Conservation (phyloP, 2,888 invertebrate species). For the Diarsia mendica region DNA sequence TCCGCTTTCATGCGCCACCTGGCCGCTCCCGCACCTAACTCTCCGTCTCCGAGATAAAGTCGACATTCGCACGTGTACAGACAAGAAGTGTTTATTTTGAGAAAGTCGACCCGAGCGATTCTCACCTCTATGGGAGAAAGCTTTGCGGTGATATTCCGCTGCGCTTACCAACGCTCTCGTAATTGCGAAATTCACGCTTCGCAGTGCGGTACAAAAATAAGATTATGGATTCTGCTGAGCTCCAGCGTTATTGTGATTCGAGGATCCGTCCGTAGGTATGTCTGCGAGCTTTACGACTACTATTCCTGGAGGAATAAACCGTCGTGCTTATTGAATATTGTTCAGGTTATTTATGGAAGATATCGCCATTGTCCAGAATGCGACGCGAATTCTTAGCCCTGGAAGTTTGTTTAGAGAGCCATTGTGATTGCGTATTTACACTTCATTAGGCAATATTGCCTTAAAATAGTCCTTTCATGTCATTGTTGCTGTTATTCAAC, state of each 20-base stretch:
- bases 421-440: slow-evolving; percentile 55
- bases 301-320: slow-evolving; percentile 90
- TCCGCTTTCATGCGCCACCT: slow-evolving; percentile 84
- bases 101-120: slow-evolving; percentile 76
- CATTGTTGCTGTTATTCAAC: slow-evolving; percentile 48
- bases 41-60: slow-evolving; percentile 88
- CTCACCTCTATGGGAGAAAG: slow-evolving; percentile 74
- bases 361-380: slow-evolving; percentile 84
- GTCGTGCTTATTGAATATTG: slow-evolving; percentile 88
- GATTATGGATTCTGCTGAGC: slow-evolving; percentile 90
- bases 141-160: slow-evolving; percentile 79
- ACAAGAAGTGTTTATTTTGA: slow-evolving; percentile 90
- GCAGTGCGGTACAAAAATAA: slow-evolving; percentile 90
- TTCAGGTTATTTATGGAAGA: slow-evolving; percentile 88
- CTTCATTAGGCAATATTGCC: slow-evolving; percentile 49
- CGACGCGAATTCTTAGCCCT: slow-evolving; percentile 72
- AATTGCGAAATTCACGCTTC: slow-evolving; percentile 91
- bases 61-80: slow-evolving; percentile 88
- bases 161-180: slow-evolving; percentile 75
- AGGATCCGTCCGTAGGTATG: slow-evolving; percentile 90
- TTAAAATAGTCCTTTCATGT: slow-evolving; percentile 49
- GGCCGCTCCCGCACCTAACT: slow-evolving; percentile 77
- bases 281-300: slow-evolving; percentile 88
- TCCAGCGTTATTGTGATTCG: slow-evolving; percentile 90
- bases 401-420: slow-evolving; percentile 74